Percentiles rank a stretch among this genome's conserved stretches.
phyloP scores from a whole-genome alignment of 2,113 vertebrate genomes.

The Brachionichthys hirsutus region DNA sequence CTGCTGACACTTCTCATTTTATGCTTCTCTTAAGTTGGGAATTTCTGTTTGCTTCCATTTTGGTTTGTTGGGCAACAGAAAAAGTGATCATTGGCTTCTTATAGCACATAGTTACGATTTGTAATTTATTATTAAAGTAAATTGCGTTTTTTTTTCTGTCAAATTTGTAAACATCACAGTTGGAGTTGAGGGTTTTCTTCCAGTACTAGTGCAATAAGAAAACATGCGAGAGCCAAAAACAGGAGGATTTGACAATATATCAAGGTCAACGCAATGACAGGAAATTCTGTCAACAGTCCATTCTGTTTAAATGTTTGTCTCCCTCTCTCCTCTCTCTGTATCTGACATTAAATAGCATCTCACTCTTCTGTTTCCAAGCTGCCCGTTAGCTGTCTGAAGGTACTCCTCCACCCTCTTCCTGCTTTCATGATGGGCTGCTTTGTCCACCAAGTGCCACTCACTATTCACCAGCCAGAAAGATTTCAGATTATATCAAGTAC shows the following conservation, averaged over 20 bases:
- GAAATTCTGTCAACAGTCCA: constrained; percentile 35
- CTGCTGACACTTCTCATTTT: too few species aligned
- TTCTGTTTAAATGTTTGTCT: constrained; percentile 68
- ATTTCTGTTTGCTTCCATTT: too few species aligned
- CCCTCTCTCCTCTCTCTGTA: constrained; percentile 64
- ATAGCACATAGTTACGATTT: too few species aligned
- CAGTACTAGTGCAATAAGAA: too few species aligned
- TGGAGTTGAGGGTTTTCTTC: too few species aligned
- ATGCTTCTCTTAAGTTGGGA: too few species aligned
- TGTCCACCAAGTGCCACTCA: constrained; percentile 9
- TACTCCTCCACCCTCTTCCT: constrained; percentile 82
- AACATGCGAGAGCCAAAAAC: background rate
- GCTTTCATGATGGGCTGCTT: constrained; percentile 35
- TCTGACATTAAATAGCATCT: constrained; percentile 92
- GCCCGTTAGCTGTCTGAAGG: constrained; percentile 99
- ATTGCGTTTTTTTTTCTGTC: too few species aligned
- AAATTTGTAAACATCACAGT: too few species aligned
- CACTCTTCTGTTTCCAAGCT: constrained; percentile 99
- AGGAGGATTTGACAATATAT: background rate
- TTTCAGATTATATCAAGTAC: too few species aligned
- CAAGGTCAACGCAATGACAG: background rate
- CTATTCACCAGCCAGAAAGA: constrained; percentile 42
- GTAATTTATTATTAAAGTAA: too few species aligned
- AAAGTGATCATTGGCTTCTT: too few species aligned
- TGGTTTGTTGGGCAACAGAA: too few species aligned